These are phyloP conservation scores for Stigmatopora argus DNA, from an alignment of 2,113 vertebrate genomes.

Conservation along the genomic window DNA sequence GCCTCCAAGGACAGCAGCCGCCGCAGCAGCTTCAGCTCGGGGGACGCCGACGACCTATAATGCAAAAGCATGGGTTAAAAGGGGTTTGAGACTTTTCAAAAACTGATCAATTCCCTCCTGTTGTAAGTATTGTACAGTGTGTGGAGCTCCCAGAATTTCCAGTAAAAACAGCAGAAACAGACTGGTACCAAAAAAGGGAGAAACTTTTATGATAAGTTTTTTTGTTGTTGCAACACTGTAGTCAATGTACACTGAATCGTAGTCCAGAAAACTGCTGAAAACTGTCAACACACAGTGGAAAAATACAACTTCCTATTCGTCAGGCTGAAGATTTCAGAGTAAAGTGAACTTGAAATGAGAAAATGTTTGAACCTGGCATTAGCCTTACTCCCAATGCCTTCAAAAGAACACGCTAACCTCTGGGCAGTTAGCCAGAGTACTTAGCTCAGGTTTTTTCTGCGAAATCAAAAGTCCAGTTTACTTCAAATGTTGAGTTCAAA, in stretches of 20 bases:
- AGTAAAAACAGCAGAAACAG: constrained; percentile 32
- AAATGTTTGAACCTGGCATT: too few relatives aligned
- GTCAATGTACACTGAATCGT: constrained; percentile 47
- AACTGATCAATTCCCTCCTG: constrained; percentile 16
- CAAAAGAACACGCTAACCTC: too few relatives aligned
- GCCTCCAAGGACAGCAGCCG: constrained; percentile 89
- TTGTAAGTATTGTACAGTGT: constrained; percentile 20
- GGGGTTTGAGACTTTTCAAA: constrained; percentile 21
- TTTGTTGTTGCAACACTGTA: constrained; percentile 34
- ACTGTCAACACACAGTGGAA: constrained; percentile 3
- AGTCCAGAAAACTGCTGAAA: constrained; percentile 37
- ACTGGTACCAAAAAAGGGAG: constrained; percentile 60
- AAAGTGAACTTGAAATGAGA: too few relatives aligned
- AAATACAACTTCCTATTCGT: too few relatives aligned
- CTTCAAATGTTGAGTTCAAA: too few relatives aligned
- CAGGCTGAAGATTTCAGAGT: too few relatives aligned
- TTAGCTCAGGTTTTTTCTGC: too few relatives aligned
- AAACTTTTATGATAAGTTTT: constrained; percentile 31
- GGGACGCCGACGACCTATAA: constrained; percentile 83
- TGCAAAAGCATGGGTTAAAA: constrained; percentile 3
- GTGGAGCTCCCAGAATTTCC: constrained; percentile 24
- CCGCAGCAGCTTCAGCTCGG: constrained; percentile 90
- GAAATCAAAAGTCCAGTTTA: too few relatives aligned
- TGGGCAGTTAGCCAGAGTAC: too few relatives aligned
- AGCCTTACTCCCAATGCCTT: too few relatives aligned